Base-by-base conservation (phyloP, 2,888 invertebrate species). In the Nymphalis polychloros region DNA sequence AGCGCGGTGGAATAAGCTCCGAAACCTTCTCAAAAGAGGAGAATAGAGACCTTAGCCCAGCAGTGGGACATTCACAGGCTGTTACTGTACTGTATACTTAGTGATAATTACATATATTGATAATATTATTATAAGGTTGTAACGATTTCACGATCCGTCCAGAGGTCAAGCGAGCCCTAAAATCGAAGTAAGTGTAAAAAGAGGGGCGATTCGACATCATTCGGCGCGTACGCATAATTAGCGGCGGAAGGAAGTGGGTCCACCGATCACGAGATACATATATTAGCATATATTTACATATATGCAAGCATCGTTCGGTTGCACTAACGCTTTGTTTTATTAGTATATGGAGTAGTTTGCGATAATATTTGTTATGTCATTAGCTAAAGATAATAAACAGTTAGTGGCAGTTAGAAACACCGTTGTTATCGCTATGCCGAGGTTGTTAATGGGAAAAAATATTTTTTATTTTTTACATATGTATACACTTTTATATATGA, bases 241-340 rank as follows among this genome's bases (percentile, higher is more conserved):
- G 77, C 81, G 86, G 77, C 82, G 86, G 85, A 86, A 86, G 86
- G 85, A 86, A 86, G 82, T 83, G 81, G 78, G 77, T 78, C 78
- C 50, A 50, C 55, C 55, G 86, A 86, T 85, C 77, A 73, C 65
- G 73, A 75, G 86, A 86, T 86, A 86, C 85, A 86, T 84, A 75
- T 72, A 85, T 86, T 86, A 79, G 77, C 85, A 86, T 86, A 75
- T 70, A 84, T 86, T 84, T 79, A 73, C 79, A 79, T 79, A 75
- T 62, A 76, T 77, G 70, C 77, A 73, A 77, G 79, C 80, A 78
- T 72, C 74, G 74, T 74, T 73, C 71, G 55, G 62, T 59, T 49
- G 55, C 63, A 41, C 41, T 41, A 60, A 53, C 49, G 47, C 63
- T 71, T 69, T 68, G 59, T 67, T 63, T 64, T 64, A 62, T 53